phyloP scores from a whole-genome alignment of 2,797 vertebrate species.

The Sebastolobus altivelis region DNA sequence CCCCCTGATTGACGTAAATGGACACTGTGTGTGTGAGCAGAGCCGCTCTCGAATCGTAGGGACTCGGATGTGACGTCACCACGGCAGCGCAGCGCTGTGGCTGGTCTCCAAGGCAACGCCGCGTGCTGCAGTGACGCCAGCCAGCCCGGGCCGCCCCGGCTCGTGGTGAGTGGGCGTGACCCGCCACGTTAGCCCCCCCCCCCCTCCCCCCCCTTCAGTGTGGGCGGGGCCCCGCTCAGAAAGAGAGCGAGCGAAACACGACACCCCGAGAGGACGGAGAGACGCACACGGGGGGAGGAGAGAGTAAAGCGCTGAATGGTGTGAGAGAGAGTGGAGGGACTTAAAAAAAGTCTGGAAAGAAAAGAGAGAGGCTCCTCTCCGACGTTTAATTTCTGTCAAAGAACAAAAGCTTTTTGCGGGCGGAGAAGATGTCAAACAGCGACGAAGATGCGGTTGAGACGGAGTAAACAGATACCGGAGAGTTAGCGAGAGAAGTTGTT shows the following conservation, averaged over 20 bases:
- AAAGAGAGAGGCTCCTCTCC: constrained; percentile 57
- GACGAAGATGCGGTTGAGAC: constrained; percentile 75
- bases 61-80: constrained; percentile 80
- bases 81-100: constrained; percentile 58
- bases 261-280: constrained; percentile 83
- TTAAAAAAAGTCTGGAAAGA: constrained; percentile 77
- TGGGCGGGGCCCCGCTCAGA: constrained; percentile 81
- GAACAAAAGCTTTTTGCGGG: constrained; percentile 52
- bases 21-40: constrained; percentile 38
- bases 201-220: constrained; percentile 73
- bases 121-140: constrained; percentile 84
- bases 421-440: constrained; percentile 73
- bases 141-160: constrained; percentile 61
- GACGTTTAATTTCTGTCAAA: constrained; percentile 63
- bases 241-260: constrained; percentile 84
- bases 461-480: constrained; percentile 74
- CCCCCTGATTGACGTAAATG: constrained; percentile 75
- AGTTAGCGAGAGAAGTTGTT: constrained; percentile 72
- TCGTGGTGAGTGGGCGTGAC: constrained; percentile 87
- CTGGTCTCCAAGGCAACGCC: constrained; percentile 83
- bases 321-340: constrained; percentile 79
- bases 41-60: constrained; percentile 52
- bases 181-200: constrained; percentile 71
- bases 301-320: constrained; percentile 69
- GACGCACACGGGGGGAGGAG: constrained; percentile 70